Conservation (phyloP, 23 tunicate genomes). For the Clavelina lepadiformis region DNA sequence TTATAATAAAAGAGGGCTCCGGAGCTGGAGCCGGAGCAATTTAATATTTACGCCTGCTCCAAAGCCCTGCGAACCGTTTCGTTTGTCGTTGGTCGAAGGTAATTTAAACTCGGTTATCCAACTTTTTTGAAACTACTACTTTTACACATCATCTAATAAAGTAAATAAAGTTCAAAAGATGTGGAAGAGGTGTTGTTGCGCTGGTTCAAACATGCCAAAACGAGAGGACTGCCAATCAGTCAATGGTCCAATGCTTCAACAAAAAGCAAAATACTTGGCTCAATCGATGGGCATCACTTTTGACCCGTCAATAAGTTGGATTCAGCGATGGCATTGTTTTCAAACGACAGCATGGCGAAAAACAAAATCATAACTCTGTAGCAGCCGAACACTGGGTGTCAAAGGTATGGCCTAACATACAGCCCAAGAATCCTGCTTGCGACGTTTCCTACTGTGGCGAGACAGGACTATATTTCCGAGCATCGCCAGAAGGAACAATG, state of each 20-base stretch:
- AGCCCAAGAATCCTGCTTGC: constrained; percentile 2
- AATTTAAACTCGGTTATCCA: too few relatives aligned
- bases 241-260: constrained; percentile 29
- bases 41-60: too few relatives aligned
- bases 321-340: constrained; percentile 28
- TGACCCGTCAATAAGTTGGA: constrained; percentile 16
- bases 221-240: constrained; percentile 15
- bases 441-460: constrained; percentile 15
- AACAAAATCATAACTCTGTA: constrained; percentile 23
- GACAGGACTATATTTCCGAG: constrained; percentile 9
- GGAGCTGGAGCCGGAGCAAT: too few relatives aligned
- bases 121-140: too few relatives aligned
- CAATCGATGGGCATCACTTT: constrained; percentile 4
- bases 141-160: too few relatives aligned
- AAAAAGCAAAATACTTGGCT: constrained; percentile 23
- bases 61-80: too few relatives aligned
- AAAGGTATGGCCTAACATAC: constrained; percentile 20
- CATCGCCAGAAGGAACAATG: constrained; percentile 24
- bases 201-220: constrained; percentile 30
- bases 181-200: constrained; percentile 28
- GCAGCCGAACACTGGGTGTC: constrained; percentile 35
- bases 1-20: too few relatives aligned
- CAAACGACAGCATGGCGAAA: constrained; percentile 31
- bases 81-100: too few relatives aligned
- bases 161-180: too few relatives aligned